These are phyloP conservation scores for Drosophila takahashii DNA, from an alignment of 1,140 invertebrate species.

Conservation along the genomic window DNA sequence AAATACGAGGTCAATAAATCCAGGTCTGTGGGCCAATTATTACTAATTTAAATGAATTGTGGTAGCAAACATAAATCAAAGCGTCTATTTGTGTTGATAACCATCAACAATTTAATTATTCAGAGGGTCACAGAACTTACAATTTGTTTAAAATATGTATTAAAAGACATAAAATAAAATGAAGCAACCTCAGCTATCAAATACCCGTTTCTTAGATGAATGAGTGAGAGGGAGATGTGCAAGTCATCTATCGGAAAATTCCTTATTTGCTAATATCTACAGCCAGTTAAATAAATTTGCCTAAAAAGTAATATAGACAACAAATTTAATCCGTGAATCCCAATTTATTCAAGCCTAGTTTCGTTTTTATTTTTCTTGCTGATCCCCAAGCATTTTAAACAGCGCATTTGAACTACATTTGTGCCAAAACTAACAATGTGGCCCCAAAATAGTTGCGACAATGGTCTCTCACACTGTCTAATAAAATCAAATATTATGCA, in stretches of 20 bases:
- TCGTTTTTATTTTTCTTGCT: too few species aligned
- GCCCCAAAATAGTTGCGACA: conserved; percentile 25
- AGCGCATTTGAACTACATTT: conserved; percentile 33
- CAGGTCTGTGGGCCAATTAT: not conserved
- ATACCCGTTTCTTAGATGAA: too few species aligned
- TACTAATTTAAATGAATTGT: conserved; percentile 3
- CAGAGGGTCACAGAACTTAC: not conserved
- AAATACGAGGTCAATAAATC: conserved; percentile 11
- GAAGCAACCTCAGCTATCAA: too few species aligned
- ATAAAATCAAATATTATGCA: conserved; percentile 79
- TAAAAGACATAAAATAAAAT: too few species aligned
- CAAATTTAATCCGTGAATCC: not conserved
- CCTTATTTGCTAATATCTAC: not conserved
- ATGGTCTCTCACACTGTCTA: conserved; percentile 36
- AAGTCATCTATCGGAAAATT: not conserved
- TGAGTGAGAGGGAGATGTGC: too few species aligned
- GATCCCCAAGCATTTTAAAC: not conserved
- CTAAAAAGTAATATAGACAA: not conserved
- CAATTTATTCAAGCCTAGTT: not conserved
- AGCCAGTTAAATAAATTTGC: not conserved
- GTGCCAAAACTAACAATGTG: conserved; percentile 39
- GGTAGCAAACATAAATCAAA: not conserved
- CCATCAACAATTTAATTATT: not conserved
- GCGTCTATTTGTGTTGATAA: not conserved
- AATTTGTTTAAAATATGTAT: not conserved